Percentiles rank a stretch among this genome's conserved stretches.
Conservation (phyloP, 2,888 invertebrate genomes). For the Parasteatoda lunata region DNA sequence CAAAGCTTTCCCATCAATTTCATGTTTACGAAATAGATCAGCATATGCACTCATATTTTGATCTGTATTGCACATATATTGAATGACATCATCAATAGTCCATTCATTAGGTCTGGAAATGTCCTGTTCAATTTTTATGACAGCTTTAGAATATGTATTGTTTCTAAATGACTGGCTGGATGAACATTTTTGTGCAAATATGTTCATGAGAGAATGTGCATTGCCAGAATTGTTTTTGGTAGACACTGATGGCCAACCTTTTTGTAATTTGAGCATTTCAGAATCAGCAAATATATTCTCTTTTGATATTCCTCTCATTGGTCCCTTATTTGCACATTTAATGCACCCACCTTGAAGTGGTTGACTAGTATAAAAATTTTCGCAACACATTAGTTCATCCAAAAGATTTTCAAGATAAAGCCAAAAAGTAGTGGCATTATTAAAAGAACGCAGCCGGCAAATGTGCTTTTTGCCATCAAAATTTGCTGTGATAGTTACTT, state of each 20-base stretch:
- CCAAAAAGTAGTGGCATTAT: no score
- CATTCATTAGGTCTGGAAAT: slow-evolving; percentile 76
- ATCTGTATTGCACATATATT: slow-evolving; percentile 90
- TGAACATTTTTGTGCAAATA: slow-evolving; percentile 36
- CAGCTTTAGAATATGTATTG: slow-evolving; percentile 73
- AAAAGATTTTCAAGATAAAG: no score
- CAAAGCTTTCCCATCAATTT: slow-evolving; percentile 97
- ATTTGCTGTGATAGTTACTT: slow-evolving; percentile 76
- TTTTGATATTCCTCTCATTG: slow-evolving; percentile 32
- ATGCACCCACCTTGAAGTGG: no score
- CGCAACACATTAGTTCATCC: no score
- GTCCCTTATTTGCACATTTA: no score
- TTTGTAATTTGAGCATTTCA: slow-evolving; percentile 51
- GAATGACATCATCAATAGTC: slow-evolving; percentile 96
- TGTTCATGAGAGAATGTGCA: slow-evolving; percentile 15
- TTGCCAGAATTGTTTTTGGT: slow-evolving; percentile 71
- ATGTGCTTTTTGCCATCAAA: no score
- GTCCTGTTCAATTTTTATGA: slow-evolving; percentile 17
- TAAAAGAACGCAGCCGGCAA: no score
- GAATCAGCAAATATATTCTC: slow-evolving; percentile 26
- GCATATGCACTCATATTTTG: slow-evolving; percentile 88
- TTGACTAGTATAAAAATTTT: no score
- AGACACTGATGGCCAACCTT: slow-evolving; percentile 74
- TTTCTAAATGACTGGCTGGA: slow-evolving; percentile 31
- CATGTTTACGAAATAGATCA: slow-evolving; percentile 93